Conservation (phyloP, 2,797 vertebrate species). For the Chlorospingus flavigularis region DNA sequence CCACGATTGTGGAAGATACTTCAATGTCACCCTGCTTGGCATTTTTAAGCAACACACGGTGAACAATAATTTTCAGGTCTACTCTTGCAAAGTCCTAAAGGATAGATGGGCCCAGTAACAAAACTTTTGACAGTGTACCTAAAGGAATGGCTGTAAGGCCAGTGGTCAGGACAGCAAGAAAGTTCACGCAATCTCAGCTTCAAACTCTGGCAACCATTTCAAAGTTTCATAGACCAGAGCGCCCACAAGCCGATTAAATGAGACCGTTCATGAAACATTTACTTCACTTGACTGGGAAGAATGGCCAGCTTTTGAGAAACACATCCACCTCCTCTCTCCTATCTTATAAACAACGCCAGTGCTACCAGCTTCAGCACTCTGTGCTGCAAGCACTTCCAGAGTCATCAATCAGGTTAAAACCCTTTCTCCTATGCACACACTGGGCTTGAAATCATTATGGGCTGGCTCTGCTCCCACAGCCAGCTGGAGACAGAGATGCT, state of each 20-base stretch:
- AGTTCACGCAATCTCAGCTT: constrained; percentile 9
- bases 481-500: constrained; percentile 63
- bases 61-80: not conserved
- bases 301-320: constrained; percentile 9
- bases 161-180: not conserved
- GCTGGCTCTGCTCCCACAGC: constrained; percentile 53
- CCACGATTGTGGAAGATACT: not conserved
- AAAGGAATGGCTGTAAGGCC: not conserved
- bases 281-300: constrained; percentile 15
- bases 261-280: not conserved
- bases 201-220: constrained; percentile 38
- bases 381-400: not conserved
- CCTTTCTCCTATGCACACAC: constrained; percentile 20
- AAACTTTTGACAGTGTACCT: not conserved
- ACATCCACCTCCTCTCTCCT: not conserved
- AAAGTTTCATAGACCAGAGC: constrained; percentile 9
- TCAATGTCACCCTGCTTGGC: not conserved
- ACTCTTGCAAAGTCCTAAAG: not conserved
- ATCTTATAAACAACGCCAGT: not conserved
- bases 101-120: not conserved
- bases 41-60: not conserved
- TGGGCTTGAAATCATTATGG: constrained; percentile 41
- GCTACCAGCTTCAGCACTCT: not conserved
- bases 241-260: not conserved
- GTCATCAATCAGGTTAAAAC: constrained; percentile 35